Percentiles rank a stretch among this genome's conserved stretches.
Conservation (phyloP, 2,113 vertebrate species). For the Seriola aureovittata region DNA sequence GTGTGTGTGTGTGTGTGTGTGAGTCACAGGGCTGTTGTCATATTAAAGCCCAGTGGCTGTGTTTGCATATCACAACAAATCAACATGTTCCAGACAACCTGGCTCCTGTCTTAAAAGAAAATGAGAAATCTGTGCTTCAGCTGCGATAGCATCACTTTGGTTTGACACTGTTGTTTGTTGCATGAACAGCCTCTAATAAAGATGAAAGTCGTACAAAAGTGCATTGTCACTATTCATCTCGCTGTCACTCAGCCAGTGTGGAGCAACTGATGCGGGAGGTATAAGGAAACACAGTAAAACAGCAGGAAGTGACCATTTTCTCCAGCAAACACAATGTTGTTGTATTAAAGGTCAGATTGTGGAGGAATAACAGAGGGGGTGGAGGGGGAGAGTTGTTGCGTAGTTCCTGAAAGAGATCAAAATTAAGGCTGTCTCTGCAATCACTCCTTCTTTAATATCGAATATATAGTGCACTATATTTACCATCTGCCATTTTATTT, state of each 20-base stretch:
- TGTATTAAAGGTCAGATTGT: conserved; percentile 1
- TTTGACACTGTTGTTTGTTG: conserved; percentile 5
- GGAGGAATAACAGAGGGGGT: not conserved
- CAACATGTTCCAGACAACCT: conserved; percentile 68
- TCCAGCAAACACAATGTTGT: not conserved
- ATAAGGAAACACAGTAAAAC: conserved; percentile 1
- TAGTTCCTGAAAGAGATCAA: not conserved
- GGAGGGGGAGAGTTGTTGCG: not conserved
- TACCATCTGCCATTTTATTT: not conserved
- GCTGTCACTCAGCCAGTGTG: conserved; percentile 6
- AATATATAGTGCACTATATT: not conserved
- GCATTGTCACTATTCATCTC: conserved; percentile 44
- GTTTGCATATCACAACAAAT: conserved; percentile 71
- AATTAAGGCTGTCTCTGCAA: conserved; percentile 1
- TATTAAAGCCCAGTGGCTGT: conserved; percentile 38
- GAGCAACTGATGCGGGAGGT: conserved; percentile 4
- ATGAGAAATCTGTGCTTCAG: conserved; percentile 56
- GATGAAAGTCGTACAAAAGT: conserved; percentile 25
- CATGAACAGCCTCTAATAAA: conserved; percentile 42
- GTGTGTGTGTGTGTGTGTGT: conserved; percentile 4
- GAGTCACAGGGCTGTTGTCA: conserved; percentile 24
- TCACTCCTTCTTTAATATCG: not conserved
- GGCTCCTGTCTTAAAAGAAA: conserved; percentile 66
- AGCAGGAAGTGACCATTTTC: conserved; percentile 6
- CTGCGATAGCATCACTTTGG: conserved; percentile 53